Percentiles rank a stretch among this genome's conserved stretches.
Conservation (phyloP, 1,140 invertebrate genomes). For the Saccostrea glomerata region DNA sequence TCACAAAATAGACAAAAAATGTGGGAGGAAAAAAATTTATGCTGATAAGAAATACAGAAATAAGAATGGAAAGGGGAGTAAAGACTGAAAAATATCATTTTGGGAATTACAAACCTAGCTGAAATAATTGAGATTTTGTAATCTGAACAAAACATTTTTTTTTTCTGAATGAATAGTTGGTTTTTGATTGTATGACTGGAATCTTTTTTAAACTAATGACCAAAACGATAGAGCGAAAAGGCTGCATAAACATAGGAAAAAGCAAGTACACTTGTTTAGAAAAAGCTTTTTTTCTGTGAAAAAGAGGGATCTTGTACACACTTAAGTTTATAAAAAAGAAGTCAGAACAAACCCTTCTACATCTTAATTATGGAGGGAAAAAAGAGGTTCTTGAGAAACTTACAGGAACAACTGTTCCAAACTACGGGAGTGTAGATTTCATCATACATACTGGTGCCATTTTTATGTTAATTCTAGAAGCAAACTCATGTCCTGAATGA, state of each 20-base stretch:
- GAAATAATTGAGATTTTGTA: background rate
- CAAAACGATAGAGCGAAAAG: background rate
- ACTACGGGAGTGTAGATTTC: background rate
- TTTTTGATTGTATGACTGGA: background rate
- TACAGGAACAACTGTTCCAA: background rate
- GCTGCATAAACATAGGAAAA: background rate
- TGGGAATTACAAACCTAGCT: no score
- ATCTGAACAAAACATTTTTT: background rate
- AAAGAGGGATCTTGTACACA: slow-evolving; percentile 13
- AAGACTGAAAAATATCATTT: background rate
- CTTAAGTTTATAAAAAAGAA: background rate
- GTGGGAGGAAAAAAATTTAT: background rate
- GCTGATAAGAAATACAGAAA: slow-evolving; percentile 6
- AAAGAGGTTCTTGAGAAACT: background rate
- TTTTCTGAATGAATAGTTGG: background rate
- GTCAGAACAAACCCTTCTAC: background rate
- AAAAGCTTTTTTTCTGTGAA: background rate
- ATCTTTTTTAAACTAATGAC: background rate
- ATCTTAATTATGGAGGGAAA: background rate
- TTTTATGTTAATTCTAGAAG: slow-evolving; percentile 4
- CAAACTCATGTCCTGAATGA: background rate
- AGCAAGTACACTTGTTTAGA: background rate
- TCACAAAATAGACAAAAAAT: slow-evolving; percentile 29
- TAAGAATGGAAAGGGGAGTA: background rate
- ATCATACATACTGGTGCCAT: background rate